Evolutionary conservation across 2,113 vertebrate genomes (phyloP), one percentile per base, ranked within the genome.

Genomic region (Lates calcarifer): DNA sequence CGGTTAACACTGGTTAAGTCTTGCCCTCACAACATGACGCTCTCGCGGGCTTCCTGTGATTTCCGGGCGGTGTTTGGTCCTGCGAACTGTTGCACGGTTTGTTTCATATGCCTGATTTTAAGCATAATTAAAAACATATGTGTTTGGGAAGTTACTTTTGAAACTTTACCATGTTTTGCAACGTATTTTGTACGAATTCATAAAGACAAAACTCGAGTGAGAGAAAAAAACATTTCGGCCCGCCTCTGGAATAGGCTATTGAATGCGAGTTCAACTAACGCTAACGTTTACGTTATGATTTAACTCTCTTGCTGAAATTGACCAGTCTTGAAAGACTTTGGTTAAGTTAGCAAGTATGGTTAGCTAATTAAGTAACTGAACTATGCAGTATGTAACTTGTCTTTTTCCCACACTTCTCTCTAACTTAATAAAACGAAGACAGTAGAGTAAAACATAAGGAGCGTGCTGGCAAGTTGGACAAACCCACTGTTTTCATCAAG

Each of bases 1-100:
- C 1, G 4, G 4, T 5, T 4, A 6, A 57, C 67, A 9, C 35
- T n/a, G 5, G 2, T 37, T 24, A 80, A 71, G 70, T 66, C 80
- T 88, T 88, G 78, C 93, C 92, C 73, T n/a, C 2, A 0, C 4
- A 15, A 47, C 45, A 70, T 90, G 87, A 91, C 88, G 78, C 71
- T 83, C 7, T 81, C 47, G 93, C 94, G 94, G 91, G 92, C 93
- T 94, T 95, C 94, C 93, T 93, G 92, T 90, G 63, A 71, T 1
- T 83, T 79, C 72, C 74, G 83, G 87, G 80, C 81, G 83, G 78
- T 81, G 79, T 10, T 85, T 35, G 51, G 37, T 85, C 6, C n/a
- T 3, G 2, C 2, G 28, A 87, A 60, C 24, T 60, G 65, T 71
- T 85, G 35, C 13, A 29, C 18, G 15, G 45, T 63, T 77, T 37